Base-by-base conservation (phyloP, 2,888 invertebrate genomes). In the Andricus quercusramuli region DNA sequence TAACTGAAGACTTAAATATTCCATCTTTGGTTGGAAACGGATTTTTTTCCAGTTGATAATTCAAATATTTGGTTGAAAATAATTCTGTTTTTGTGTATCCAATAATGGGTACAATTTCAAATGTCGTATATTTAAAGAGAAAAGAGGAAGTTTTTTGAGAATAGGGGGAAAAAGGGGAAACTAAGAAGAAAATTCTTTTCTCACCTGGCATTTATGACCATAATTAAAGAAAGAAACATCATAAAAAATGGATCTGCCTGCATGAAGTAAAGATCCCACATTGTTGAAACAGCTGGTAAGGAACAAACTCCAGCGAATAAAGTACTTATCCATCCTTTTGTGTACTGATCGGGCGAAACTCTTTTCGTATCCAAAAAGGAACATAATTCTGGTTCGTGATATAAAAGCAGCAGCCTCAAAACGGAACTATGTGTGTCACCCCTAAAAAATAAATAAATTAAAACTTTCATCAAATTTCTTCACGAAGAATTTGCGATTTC, bases 191-290 rank as follows among this genome's bases (percentile, higher is more conserved):
- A 56, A n/a, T n/a, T 0, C 9, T 56, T 20, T 51, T 29, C 77
- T 91, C 90, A 95, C 94, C 95, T 96, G 13, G 98, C 97, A 94
- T 99, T 99, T 79, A 99, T 96, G 32, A 99, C 95, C 94, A 99
- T 98, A 79, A 99, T 99, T 65, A 99, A 94, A 17, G 98, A 97
- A 82, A 99, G 94, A 91, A 99, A 99, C 93, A 99, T 98, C 90
- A 99, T 96, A 85, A 99, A 96, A 94, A 99, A 99, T 15, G 98
- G 98, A 94, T 99, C 99, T 29, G 97, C 96, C 91, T 97, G 96
- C 93, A 98, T 98, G 91, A 99, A 97, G 92, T 99, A 99, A 82
- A 98, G 95, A 94, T 99, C 99, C 99, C 99, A 99, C 96, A 99
- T 97, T 85, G 96, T 96, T 79, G 97, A 95, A 59, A 97, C 96